phyloP scores from a whole-genome alignment of 2,888 invertebrate species.

The Carabus problematicus region DNA sequence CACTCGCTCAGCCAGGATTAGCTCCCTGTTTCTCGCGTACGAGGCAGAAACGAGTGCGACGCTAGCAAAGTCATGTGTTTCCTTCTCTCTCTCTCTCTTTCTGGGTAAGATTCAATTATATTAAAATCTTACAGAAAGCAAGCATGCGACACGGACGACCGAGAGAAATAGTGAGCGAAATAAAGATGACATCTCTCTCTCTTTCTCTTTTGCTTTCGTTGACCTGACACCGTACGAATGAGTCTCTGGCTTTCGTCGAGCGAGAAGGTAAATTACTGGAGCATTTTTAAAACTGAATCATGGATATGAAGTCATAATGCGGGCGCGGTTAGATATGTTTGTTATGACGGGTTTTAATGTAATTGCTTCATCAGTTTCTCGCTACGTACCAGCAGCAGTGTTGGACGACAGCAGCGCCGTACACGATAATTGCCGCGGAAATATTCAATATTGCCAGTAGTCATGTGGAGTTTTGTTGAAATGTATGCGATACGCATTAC shows the following conservation, averaged over 20 bases:
- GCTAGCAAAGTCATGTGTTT: too few species aligned
- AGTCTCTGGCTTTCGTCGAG: not conserved
- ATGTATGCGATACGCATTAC: too few species aligned
- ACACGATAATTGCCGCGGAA: too few species aligned
- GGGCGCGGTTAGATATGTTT: not conserved
- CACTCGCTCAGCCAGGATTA: not conserved
- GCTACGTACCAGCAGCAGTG: too few species aligned
- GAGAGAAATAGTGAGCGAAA: not conserved
- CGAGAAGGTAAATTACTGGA: not conserved
- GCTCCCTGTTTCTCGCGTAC: not conserved
- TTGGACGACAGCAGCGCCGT: too few species aligned
- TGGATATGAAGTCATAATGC: conserved; percentile 8
- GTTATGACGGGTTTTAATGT: conserved; percentile 21
- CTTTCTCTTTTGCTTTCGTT: too few species aligned
- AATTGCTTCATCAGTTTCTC: conserved; percentile 27
- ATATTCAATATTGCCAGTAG: too few species aligned
- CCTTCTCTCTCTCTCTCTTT: not conserved
- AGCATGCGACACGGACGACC: not conserved
- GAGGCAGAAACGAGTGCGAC: not conserved
- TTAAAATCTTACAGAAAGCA: conserved; percentile 23
- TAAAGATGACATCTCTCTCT: too few species aligned
- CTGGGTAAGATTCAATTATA: conserved; percentile 17
- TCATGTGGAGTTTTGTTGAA: too few species aligned
- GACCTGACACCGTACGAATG: not conserved
- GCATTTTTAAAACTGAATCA: not conserved